These are phyloP conservation scores for Drosophila mettleri DNA, from an alignment of 2,888 invertebrate species.

Conservation along the genomic window DNA sequence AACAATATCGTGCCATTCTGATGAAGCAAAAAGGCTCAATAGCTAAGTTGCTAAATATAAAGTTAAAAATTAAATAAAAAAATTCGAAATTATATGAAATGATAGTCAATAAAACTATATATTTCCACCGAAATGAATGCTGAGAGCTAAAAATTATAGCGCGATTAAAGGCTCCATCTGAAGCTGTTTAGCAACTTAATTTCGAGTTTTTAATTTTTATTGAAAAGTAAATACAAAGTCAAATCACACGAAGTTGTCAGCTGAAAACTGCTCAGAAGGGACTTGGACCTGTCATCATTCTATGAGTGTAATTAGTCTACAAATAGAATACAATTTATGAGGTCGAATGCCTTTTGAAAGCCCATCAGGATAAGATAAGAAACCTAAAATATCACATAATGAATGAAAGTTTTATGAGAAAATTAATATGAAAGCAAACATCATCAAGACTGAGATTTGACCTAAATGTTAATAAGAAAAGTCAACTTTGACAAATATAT, in stretches of 20 bases:
- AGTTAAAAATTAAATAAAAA: no score
- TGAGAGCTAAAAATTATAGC: not conserved
- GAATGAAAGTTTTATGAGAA: not conserved
- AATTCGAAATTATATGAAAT: not conserved
- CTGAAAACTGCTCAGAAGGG: no score
- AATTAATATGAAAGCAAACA: not conserved
- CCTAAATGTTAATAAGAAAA: not conserved
- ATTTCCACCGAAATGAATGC: not conserved
- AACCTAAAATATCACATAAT: no score
- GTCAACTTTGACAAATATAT: slow-evolving; percentile 2
- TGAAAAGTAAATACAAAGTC: no score
- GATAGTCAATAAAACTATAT: not conserved
- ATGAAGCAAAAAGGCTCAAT: not conserved
- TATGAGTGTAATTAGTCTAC: not conserved
- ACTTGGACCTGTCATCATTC: no score
- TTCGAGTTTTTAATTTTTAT: no score
- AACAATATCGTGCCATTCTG: not conserved
- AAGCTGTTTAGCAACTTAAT: not conserved
- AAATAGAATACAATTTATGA: no score
- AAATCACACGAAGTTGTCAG: no score
- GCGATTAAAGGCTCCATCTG: no score
- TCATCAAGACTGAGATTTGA: not conserved
- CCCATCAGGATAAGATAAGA: no score
- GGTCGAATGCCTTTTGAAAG: no score
- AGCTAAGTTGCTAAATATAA: not conserved